phyloP scores from a whole-genome alignment of 2,797 vertebrate genomes.

The Oreochromis mossambicus region DNA sequence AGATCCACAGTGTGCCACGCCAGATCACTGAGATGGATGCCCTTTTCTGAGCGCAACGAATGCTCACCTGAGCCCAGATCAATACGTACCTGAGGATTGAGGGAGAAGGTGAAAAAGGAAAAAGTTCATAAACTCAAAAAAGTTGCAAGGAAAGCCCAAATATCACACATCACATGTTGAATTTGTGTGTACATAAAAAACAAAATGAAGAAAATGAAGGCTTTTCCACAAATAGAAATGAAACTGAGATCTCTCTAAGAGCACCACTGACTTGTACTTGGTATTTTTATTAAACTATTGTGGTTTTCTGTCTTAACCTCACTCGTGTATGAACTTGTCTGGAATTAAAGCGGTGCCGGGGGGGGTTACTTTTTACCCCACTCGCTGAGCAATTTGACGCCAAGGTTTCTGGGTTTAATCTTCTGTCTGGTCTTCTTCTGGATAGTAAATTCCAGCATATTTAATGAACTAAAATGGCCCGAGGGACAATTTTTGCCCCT shows the following conservation, averaged over 20 bases:
- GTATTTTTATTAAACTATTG: constrained; percentile 24
- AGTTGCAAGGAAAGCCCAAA: neutral
- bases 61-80: constrained; percentile 79
- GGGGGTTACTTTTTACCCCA: constrained; percentile 22
- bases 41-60: constrained; percentile 74
- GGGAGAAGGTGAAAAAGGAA: neutral
- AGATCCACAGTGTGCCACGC: constrained; percentile 84
- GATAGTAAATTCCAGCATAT: constrained; percentile 32
- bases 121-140: neutral
- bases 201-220: neutral
- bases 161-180: neutral
- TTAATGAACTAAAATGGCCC: neutral
- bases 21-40: constrained; percentile 77
- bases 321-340: constrained; percentile 67
- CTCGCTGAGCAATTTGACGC: constrained; percentile 52
- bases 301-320: constrained; percentile 3
- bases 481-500: neutral
- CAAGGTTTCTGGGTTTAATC: neutral
- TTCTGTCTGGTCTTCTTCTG: constrained; percentile 15
- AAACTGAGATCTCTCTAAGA: neutral
- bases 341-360: constrained; percentile 33
- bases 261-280: neutral
- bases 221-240: neutral
- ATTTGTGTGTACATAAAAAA: neutral
- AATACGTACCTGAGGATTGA: constrained; percentile 75